phyloP scores from a whole-genome alignment of 2,888 invertebrate species.

The Phanerotoma sp. region DNA sequence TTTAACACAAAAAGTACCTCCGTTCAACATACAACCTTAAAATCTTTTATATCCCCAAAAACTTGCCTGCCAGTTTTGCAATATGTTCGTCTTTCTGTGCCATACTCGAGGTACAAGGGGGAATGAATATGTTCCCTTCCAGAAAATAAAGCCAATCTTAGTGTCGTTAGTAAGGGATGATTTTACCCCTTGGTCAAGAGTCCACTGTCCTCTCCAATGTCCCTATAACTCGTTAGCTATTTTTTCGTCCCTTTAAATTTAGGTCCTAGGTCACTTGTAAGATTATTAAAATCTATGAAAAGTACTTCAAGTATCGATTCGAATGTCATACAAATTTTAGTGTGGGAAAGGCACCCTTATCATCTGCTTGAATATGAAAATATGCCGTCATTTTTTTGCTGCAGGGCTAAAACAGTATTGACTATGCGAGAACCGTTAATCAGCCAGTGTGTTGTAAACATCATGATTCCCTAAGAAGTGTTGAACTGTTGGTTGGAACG shows the following conservation, averaged over 20 bases:
- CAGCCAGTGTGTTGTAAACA: slow-evolving; percentile 4
- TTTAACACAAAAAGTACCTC: slow-evolving; percentile 18
- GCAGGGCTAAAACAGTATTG: neutral
- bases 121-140: slow-evolving; percentile 17
- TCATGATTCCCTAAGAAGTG: slow-evolving; percentile 21
- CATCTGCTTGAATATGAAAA: neutral
- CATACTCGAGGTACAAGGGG: neutral
- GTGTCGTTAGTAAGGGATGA: slow-evolving; percentile 39
- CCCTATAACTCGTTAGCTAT: slow-evolving; percentile 17
- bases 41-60: slow-evolving; percentile 36
- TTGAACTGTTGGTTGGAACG: slow-evolving; percentile 25
- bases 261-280: slow-evolving; percentile 16
- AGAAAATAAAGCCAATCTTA: slow-evolving; percentile 48
- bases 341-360: neutral
- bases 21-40: slow-evolving; percentile 30
- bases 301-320: slow-evolving; percentile 11
- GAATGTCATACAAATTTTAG: neutral
- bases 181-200: slow-evolving; percentile 27
- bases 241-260: slow-evolving; percentile 2
- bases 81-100: neutral
- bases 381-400: neutral
- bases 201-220: slow-evolving; percentile 26
- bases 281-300: neutral
- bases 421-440: slow-evolving; percentile 4
- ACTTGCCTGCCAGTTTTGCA: neutral